These are phyloP conservation scores for Myiozetetes cayanensis DNA, from an alignment of 2,113 vertebrate species.

Conservation along the genomic window DNA sequence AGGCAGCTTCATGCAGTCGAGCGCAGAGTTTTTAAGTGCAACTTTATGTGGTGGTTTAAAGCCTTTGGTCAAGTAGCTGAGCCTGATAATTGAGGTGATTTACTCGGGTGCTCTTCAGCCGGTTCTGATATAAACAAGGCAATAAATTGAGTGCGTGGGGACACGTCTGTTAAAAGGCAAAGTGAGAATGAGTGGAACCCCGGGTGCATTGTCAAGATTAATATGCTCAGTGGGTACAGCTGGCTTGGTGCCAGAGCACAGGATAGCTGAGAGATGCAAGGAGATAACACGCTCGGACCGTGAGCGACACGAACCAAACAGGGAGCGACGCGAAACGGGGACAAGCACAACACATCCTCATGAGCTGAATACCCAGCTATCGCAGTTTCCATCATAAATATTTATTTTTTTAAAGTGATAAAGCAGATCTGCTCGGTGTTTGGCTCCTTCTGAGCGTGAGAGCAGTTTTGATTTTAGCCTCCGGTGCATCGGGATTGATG, in stretches of 20 bases:
- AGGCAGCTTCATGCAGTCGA: background rate
- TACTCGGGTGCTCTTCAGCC: background rate
- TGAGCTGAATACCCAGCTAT: background rate
- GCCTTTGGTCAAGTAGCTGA: background rate
- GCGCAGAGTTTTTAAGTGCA: background rate
- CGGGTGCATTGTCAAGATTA: background rate
- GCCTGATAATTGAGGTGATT: background rate
- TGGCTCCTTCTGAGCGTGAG: background rate
- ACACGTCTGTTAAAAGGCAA: background rate
- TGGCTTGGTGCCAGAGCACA: constrained; percentile 8
- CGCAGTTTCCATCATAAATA: background rate
- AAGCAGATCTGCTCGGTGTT: background rate
- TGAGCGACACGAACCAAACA: constrained; percentile 18
- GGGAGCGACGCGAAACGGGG: background rate
- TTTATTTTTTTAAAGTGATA: too few relatives aligned
- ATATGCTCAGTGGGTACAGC: background rate
- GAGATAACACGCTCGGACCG: background rate
- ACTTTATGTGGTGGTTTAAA: background rate
- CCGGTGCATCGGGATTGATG: background rate
- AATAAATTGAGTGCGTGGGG: background rate
- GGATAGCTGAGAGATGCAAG: background rate
- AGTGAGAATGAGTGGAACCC: background rate
- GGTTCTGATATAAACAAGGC: background rate
- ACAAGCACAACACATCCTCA: background rate
- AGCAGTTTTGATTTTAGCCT: background rate